These are phyloP conservation scores for Corythornis madagascariensis DNA, from an alignment of 2,113 vertebrate species.

Conservation along the genomic window DNA sequence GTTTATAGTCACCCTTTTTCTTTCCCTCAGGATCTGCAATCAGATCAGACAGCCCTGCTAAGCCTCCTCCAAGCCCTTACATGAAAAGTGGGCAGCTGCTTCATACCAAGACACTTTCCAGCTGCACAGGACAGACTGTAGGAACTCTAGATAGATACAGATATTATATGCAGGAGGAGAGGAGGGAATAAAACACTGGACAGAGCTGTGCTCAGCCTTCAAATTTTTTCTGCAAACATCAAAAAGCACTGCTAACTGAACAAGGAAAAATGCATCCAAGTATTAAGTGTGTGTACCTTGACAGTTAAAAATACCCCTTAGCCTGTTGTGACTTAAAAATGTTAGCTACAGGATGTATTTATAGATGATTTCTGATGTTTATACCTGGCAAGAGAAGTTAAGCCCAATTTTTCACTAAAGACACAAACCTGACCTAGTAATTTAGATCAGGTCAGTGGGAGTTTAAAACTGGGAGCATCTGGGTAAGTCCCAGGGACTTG, in stretches of 20 bases:
- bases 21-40: neutral
- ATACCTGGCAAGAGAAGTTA: neutral
- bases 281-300: neutral
- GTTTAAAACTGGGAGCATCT: neutral
- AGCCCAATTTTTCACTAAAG: constrained; percentile 28
- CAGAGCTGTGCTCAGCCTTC: neutral
- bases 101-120: neutral
- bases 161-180: neutral
- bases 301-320: constrained; percentile 7
- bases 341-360: neutral
- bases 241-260: neutral
- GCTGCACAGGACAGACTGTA: neutral
- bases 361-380: constrained; percentile 11
- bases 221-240: neutral
- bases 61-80: neutral
- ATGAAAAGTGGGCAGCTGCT: neutral
- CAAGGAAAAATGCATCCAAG: neutral
- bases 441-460: constrained; percentile 4
- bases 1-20: neutral
- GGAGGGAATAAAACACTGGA: neutral
- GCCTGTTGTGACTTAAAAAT: neutral
- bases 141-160: neutral
- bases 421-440: neutral
- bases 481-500: neutral
- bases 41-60: neutral